phyloP scores from a whole-genome alignment of 92 coral and sea anemone species.

The Porites evermanni region DNA sequence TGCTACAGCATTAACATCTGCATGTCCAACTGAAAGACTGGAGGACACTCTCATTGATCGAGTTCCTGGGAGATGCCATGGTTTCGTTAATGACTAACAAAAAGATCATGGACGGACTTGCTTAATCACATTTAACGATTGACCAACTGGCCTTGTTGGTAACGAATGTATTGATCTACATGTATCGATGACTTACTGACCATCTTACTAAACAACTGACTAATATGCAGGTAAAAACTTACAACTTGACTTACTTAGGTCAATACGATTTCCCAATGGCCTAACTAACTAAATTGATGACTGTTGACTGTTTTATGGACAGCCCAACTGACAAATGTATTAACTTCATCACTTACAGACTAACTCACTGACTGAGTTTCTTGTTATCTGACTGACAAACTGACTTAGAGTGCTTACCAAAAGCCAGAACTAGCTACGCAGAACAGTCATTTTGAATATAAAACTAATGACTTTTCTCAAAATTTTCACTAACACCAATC shows the following conservation, averaged over 20 bases:
- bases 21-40: too few relatives aligned
- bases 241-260: background rate
- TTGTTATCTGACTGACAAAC: background rate
- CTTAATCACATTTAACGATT: background rate
- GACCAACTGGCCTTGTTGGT: background rate
- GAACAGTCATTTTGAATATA: too few relatives aligned
- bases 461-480: too few relatives aligned
- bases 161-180: background rate
- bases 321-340: background rate
- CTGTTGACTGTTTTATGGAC: background rate
- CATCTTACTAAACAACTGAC: background rate
- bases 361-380: background rate
- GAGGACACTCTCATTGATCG: too few relatives aligned
- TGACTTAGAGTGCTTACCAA: background rate
- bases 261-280: background rate
- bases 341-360: background rate
- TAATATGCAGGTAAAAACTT: background rate
- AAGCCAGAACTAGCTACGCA: too few relatives aligned
- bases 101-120: background rate
- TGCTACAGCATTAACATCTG: too few relatives aligned
- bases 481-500: too few relatives aligned
- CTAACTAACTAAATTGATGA: background rate
- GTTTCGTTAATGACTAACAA: too few relatives aligned
- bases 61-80: too few relatives aligned
- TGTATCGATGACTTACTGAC: background rate